Percentiles rank a stretch among this genome's conserved stretches.
Evolutionary conservation across 2,888 invertebrate genomes (phyloP).

Genomic region (Anorthoa munda): DNA sequence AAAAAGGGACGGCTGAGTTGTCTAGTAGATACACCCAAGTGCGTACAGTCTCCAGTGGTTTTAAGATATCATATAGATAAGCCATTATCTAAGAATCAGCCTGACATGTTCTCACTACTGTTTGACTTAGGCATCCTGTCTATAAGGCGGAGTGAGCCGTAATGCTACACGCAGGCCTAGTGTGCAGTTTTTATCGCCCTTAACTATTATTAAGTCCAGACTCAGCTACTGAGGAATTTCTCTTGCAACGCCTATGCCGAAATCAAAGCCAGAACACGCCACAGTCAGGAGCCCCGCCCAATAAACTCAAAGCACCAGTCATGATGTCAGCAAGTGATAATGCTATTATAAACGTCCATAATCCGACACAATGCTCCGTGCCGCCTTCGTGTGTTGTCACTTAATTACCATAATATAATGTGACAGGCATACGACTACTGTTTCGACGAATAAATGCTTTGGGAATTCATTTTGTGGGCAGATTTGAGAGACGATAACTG

Average conservation of each 20-base stretch:
- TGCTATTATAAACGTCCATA: conserved; percentile 46
- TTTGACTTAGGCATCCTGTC: too few relatives aligned
- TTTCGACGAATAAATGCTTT: conserved; percentile 30
- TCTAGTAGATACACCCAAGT: neutral
- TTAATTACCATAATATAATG: conserved; percentile 65
- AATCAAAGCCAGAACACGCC: neutral
- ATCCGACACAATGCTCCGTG: conserved; percentile 45
- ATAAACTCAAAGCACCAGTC: conserved; percentile 1
- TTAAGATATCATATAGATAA: neutral
- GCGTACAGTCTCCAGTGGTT: neutral
- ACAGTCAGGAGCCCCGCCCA: too few relatives aligned
- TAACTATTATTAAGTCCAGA: neutral
- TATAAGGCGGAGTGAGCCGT: too few relatives aligned
- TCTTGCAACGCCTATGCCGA: neutral
- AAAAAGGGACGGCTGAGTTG: neutral
- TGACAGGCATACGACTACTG: conserved; percentile 43
- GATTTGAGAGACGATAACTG: conserved; percentile 12
- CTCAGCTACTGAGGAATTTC: neutral
- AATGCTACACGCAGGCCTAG: too few relatives aligned
- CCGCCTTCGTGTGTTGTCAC: conserved; percentile 32
- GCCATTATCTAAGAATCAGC: neutral
- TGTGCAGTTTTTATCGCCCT: too few relatives aligned
- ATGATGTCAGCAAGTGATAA: conserved; percentile 56
- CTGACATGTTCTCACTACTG: too few relatives aligned
- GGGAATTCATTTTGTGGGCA: conserved; percentile 18